Percentiles rank a stretch among this genome's conserved stretches.
These are phyloP conservation scores for Drosophila stalkeri DNA, from an alignment of 2,888 invertebrate genomes.

Conservation along the genomic window DNA sequence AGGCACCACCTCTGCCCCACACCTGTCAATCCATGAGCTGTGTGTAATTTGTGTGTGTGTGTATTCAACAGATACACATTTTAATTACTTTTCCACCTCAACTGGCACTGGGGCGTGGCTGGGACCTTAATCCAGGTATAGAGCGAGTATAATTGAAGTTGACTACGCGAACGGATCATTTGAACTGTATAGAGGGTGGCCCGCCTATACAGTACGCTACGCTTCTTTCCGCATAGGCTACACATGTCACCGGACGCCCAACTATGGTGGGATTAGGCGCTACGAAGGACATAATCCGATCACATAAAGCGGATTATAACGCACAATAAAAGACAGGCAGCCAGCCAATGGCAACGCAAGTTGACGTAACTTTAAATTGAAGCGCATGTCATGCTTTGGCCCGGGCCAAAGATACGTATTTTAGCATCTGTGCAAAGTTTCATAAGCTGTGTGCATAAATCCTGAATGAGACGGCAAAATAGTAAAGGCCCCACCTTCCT, in stretches of 20 bases:
- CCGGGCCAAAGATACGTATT: constrained; percentile 17
- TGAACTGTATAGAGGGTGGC: constrained; percentile 36
- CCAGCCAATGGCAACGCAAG: constrained; percentile 36
- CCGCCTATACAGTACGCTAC: neutral
- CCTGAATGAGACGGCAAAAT: constrained; percentile 43
- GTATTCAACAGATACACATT: constrained; percentile 62
- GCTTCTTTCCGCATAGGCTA: constrained; percentile 9
- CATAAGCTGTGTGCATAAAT: constrained; percentile 56
- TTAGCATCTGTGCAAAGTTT: constrained; percentile 55
- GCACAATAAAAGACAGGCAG: constrained; percentile 54
- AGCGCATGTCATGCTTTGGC: constrained; percentile 29
- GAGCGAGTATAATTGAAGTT: constrained; percentile 73
- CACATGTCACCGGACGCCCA: constrained; percentile 11
- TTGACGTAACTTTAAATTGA: constrained; percentile 68
- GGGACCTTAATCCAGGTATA: constrained; percentile 62
- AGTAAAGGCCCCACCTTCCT: neutral
- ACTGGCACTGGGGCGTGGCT: constrained; percentile 48
- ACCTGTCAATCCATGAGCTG: constrained; percentile 13
- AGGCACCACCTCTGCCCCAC: constrained; percentile 37
- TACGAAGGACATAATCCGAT: constrained; percentile 78
- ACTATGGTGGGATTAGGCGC: constrained; percentile 64
- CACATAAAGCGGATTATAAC: constrained; percentile 79
- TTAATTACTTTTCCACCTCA: constrained; percentile 70
- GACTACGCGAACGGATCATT: constrained; percentile 68
- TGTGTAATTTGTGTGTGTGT: constrained; percentile 21